Evolutionary conservation across 64 coral and sea anemone species (phyloP), one percentile per base, ranked within the genome.

Genomic region (Acropora tenuis): DNA sequence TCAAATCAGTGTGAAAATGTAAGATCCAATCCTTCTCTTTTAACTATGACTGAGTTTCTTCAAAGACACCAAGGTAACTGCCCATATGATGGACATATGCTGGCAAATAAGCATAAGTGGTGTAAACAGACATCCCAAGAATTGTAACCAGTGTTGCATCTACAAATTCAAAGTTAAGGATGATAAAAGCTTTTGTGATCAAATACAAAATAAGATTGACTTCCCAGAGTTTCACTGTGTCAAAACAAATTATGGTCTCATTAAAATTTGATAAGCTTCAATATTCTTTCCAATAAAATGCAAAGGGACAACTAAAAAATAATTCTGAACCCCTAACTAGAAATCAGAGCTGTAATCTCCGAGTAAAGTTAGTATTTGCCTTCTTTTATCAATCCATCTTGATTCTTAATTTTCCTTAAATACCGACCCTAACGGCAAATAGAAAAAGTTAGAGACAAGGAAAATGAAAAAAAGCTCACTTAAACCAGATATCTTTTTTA

Each of bases 71-170:
- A 85, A 88, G 41, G 86, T 88, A 88, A 15, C 16, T 18, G 13
- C 63, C 40, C 7, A 88, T 50, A 77, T 88, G 53, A n/a, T 78
- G 50, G 43, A 88, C 66, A 87, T 93, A 93, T 8, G 82, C 88
- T 61, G 95, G 95, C 17, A 97, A 79, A 75, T 93, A 97, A 50
- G 95, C 95, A 88, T 94, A 97, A 48, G 95, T 97, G 0, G 95
- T 88, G 57, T 94, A 97, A 8, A 97, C 77, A 44, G 92, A 94
- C 95, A 97, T 97, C 43, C 88, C 95, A 74, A 97, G 95, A 30
- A 97, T 83, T 45, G 92, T 94, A 44, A 94, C 85, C 47, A 97
- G 66, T 16, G 89, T 94, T n/a, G 92, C 84, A 91, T 94, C 95
- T 97, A 18, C 47, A 15, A 47, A 43, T 86, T 8, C 16, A 12